Conservation (phyloP, 2,888 invertebrate species). For the Sthenelais limicola region DNA sequence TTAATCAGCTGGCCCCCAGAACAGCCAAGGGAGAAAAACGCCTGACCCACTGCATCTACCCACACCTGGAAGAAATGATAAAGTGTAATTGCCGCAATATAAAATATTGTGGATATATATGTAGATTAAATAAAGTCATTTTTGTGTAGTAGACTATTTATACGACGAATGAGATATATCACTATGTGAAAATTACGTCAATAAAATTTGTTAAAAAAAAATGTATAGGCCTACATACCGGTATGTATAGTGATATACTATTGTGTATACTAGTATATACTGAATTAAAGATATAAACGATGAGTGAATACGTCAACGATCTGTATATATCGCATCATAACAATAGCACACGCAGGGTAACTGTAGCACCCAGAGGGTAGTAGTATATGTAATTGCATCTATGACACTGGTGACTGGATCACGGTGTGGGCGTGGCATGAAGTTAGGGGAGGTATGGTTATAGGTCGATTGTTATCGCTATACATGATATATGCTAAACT, state of each 20-base stretch:
- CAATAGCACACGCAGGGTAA: too few species aligned
- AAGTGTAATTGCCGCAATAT: neutral
- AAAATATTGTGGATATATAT: neutral
- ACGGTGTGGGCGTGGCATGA: too few species aligned
- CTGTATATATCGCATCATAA: too few species aligned
- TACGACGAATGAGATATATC: neutral
- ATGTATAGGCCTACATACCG: neutral
- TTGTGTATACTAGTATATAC: too few species aligned
- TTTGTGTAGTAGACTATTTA: neutral
- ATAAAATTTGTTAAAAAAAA: neutral
- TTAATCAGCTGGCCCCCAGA: constrained; percentile 1
- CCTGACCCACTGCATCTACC: constrained; percentile 11
- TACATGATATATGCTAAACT: too few species aligned
- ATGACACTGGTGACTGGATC: too few species aligned
- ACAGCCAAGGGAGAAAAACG: constrained; percentile 8
- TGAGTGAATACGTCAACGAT: too few species aligned
- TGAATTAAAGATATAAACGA: too few species aligned
- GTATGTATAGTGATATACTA: neutral
- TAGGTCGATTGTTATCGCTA: too few species aligned
- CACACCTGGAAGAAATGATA: neutral
- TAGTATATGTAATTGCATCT: too few species aligned
- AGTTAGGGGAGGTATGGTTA: too few species aligned
- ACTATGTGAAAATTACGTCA: neutral
- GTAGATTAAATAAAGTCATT: neutral
- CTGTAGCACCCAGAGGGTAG: too few species aligned